phyloP scores from a whole-genome alignment of 2,797 vertebrate genomes.

The Ammospiza maritima region DNA sequence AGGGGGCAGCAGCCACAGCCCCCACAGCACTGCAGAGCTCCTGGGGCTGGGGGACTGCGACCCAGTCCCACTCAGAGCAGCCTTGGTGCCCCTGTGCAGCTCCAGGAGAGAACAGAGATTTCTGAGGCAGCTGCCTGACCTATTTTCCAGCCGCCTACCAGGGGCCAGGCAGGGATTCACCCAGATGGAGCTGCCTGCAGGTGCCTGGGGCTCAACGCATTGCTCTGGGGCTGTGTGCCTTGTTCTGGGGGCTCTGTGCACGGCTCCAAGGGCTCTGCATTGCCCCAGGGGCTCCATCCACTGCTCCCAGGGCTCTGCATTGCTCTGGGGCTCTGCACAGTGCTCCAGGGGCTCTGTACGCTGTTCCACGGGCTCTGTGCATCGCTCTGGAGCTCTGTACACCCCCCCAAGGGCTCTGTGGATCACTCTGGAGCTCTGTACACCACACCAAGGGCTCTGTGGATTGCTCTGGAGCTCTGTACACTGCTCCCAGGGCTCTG shows the following conservation, averaged over 20 bases:
- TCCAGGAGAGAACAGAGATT: neutral
- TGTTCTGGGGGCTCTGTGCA: neutral
- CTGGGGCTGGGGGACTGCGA: rapidly evolving
- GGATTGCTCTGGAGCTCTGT: rapidly evolving
- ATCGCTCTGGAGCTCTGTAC: rapidly evolving
- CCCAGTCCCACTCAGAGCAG: neutral
- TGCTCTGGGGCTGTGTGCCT: neutral
- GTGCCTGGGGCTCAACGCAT: neutral
- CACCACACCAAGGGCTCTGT: neutral
- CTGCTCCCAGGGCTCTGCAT: neutral
- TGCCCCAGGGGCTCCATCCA: neutral
- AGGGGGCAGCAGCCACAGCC: neutral
- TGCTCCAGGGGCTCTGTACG: rapidly evolving
- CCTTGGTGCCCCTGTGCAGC: neutral
- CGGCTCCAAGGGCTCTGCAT: neutral
- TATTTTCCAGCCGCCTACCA: neutral
- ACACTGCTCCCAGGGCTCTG: neutral
- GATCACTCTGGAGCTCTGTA: neutral
- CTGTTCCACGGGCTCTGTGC: neutral
- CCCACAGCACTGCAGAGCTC: neutral
- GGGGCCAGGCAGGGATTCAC: neutral
- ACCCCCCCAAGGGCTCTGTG: neutral
- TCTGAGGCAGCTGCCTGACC: neutral
- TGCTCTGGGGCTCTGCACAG: neutral
- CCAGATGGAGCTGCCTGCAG: neutral